phyloP scores from a whole-genome alignment of 2,888 invertebrate genomes.

The Limenitis arthemis region DNA sequence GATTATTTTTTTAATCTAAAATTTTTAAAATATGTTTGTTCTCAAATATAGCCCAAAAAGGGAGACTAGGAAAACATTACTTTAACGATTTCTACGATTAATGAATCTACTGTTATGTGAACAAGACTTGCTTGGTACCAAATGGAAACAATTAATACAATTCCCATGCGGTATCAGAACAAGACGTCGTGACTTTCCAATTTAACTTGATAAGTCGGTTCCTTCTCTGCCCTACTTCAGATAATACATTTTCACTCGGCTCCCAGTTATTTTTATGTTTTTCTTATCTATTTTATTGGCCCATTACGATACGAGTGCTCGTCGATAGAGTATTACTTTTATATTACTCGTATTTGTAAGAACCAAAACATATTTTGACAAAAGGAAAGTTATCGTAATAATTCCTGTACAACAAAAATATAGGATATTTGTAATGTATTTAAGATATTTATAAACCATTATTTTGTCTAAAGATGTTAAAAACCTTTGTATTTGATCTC shows the following conservation, averaged over 20 bases:
- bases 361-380: constrained; percentile 1
- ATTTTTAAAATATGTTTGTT: no score
- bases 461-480: no score
- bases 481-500: no score
- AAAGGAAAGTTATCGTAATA: not conserved
- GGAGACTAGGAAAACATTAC: no score
- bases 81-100: no score
- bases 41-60: no score
- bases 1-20: no score
- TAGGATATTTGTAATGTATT: no score
- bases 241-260: constrained; percentile 17
- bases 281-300: constrained; percentile 28
- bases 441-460: no score
- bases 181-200: constrained; percentile 24
- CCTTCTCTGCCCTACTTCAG: constrained; percentile 15
- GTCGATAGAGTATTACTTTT: constrained; percentile 18
- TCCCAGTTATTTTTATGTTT: constrained; percentile 21
- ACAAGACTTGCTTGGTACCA: constrained; percentile 18
- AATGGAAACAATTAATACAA: constrained; percentile 37
- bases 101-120: constrained; percentile 4
- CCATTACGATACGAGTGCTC: constrained; percentile 25
- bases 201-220: constrained; percentile 25
- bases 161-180: constrained; percentile 28
- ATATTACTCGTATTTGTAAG: constrained; percentile 3
- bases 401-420: no score